phyloP scores from a whole-genome alignment of 1,140 invertebrate species.

The Hylaeus anthracinus region DNA sequence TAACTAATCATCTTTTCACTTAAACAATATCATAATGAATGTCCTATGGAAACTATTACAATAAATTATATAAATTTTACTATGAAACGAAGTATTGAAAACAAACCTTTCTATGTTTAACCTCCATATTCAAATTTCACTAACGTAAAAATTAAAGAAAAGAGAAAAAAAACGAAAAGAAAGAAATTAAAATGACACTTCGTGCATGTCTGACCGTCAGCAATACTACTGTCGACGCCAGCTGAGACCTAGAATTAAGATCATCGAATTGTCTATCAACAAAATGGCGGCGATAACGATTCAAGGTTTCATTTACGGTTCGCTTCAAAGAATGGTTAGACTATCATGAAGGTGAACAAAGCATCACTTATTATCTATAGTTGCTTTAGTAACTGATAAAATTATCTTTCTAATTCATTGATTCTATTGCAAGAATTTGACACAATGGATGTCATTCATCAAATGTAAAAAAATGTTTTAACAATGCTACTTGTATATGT shows the following conservation, averaged over 20 bases:
- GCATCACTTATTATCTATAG: conserved; percentile 1
- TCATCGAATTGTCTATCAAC: conserved; percentile 6
- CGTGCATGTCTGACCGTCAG: neutral
- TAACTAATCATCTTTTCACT: neutral
- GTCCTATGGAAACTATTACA: neutral
- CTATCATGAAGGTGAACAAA: conserved; percentile 22
- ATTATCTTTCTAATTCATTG: neutral
- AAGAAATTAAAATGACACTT: neutral
- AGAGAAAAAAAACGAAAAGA: neutral
- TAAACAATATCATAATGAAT: neutral
- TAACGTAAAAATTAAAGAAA: neutral
- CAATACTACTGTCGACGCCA: neutral
- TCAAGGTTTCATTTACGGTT: conserved; percentile 26
- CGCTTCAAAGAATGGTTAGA: neutral
- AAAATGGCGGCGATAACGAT: conserved; percentile 42
- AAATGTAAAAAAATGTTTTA: too few species aligned
- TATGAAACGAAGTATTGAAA: conserved; percentile 17
- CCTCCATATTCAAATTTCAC: conserved; percentile 16
- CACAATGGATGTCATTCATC: neutral
- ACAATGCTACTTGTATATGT: too few species aligned
- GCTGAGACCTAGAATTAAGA: conserved; percentile 15
- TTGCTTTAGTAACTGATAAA: neutral
- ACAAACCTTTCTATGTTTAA: conserved; percentile 43
- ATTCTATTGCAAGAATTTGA: neutral
- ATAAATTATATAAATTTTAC: neutral